Evolutionary conservation across 1,140 invertebrate species (phyloP).

Genomic region (Pygmarrhopalites habei): DNA sequence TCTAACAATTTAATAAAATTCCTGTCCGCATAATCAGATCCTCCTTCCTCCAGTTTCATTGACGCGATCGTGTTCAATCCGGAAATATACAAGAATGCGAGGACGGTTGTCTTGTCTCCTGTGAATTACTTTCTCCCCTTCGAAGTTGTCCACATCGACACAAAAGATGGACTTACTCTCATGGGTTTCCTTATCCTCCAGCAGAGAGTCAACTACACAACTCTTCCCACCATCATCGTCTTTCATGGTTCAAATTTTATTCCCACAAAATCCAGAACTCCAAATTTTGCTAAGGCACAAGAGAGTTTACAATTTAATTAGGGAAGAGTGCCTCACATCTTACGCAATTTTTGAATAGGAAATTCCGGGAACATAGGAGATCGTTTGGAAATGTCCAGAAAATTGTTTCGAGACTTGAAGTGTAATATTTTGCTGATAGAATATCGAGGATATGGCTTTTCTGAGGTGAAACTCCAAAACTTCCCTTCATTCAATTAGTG

Average conservation of each 20-base stretch:
- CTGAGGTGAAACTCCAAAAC: too few species aligned
- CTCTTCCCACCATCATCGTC: constrained; percentile 67
- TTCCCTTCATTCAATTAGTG: too few species aligned
- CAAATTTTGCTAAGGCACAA: too few species aligned
- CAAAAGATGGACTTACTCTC: constrained; percentile 68
- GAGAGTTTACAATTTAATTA: too few species aligned
- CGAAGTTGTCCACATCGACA: constrained; percentile 70
- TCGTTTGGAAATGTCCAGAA: constrained; percentile 50
- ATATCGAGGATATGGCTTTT: constrained; percentile 89
- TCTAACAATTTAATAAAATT: too few species aligned
- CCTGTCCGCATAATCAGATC: too few species aligned
- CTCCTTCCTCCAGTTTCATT: not conserved
- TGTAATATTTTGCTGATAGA: constrained; percentile 87
- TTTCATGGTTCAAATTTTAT: too few species aligned
- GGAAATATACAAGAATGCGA: not conserved
- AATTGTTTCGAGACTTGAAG: constrained; percentile 67
- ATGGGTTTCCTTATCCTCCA: constrained; percentile 83
- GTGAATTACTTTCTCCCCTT: constrained; percentile 74
- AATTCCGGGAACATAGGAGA: constrained; percentile 97
- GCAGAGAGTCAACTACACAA: constrained; percentile 54
- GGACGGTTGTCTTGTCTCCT: constrained; percentile 60
- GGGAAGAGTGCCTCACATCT: too few species aligned
- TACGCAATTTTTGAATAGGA: too few species aligned
- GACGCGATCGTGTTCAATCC: constrained; percentile 1
- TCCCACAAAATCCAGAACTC: too few species aligned